phyloP scores from a whole-genome alignment of 2,113 vertebrate genomes.

The Lagopus leucura region DNA sequence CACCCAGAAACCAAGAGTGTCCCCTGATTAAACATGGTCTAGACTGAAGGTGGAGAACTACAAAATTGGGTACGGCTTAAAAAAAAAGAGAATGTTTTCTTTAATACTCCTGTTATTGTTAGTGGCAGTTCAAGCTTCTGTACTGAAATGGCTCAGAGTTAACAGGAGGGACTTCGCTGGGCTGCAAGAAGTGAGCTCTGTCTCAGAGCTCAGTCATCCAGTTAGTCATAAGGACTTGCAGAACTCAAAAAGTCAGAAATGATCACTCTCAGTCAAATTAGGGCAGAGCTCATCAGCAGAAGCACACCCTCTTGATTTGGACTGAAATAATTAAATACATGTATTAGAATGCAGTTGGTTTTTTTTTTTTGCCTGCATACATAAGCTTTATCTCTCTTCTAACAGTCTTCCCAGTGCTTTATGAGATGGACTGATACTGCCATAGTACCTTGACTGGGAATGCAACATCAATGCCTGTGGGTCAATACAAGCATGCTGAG shows the following conservation, averaged over 20 bases:
- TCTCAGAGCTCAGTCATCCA: not conserved
- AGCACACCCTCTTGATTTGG: not conserved
- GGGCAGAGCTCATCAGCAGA: not conserved
- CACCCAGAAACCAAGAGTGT: not conserved
- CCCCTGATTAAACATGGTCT: not conserved
- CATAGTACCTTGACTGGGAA: not conserved
- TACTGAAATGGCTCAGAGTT: not conserved
- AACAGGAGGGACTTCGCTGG: not conserved
- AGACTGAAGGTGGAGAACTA: not conserved
- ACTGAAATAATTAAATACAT: not conserved
- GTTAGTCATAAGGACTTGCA: not conserved
- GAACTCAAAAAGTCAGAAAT: not conserved
- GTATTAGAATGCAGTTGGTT: not conserved
- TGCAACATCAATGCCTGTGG: rapidly evolving
- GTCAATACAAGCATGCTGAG: not conserved
- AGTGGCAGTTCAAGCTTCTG: not conserved
- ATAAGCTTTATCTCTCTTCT: not conserved
- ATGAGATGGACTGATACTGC: not conserved
- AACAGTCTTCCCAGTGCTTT: rapidly evolving
- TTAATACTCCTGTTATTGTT: not conserved
- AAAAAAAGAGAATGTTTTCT: not conserved
- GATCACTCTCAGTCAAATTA: not conserved
- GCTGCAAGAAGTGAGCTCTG: not conserved
- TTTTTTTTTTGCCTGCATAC: too few relatives aligned
- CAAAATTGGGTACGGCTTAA: not conserved